These are phyloP conservation scores for Tolmerus cingulatus DNA, from an alignment of 2,888 invertebrate genomes.

Conservation along the genomic window DNA sequence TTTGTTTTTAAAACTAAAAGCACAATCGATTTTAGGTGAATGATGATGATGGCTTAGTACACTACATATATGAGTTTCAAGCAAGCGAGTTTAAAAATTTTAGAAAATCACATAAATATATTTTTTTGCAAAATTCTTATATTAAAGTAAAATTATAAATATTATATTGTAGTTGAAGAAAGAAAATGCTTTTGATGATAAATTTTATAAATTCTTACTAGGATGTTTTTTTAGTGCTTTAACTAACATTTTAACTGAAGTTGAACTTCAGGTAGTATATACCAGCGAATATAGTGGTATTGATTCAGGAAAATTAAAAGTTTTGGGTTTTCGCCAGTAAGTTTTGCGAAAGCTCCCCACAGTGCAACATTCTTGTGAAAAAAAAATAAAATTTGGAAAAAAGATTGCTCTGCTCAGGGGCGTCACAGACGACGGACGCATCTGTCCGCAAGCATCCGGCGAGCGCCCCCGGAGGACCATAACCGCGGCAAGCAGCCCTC, in stretches of 20 bases:
- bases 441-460: not conserved
- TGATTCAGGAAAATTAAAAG: not conserved
- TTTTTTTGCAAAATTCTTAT: too few species aligned
- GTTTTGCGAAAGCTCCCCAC: not conserved
- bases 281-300: not conserved
- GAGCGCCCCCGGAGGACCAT: not conserved
- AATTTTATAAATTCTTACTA: too few species aligned
- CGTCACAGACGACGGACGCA: not conserved
- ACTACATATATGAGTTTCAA: too few species aligned
- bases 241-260: not conserved
- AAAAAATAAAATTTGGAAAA: not conserved
- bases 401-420: not conserved
- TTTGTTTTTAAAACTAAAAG: too few species aligned
- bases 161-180: too few species aligned
- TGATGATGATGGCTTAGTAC: too few species aligned
- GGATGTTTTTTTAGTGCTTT: too few species aligned
- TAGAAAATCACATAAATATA: too few species aligned
- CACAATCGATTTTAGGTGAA: too few species aligned
- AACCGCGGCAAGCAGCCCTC: conserved; percentile 1
- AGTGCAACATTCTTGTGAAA: not conserved
- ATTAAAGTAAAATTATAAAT: too few species aligned
- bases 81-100: too few species aligned
- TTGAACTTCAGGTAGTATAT: not conserved
- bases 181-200: too few species aligned
- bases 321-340: not conserved